phyloP scores from a whole-genome alignment of 2,797 vertebrate species.

The Acestrorhynchus altus region DNA sequence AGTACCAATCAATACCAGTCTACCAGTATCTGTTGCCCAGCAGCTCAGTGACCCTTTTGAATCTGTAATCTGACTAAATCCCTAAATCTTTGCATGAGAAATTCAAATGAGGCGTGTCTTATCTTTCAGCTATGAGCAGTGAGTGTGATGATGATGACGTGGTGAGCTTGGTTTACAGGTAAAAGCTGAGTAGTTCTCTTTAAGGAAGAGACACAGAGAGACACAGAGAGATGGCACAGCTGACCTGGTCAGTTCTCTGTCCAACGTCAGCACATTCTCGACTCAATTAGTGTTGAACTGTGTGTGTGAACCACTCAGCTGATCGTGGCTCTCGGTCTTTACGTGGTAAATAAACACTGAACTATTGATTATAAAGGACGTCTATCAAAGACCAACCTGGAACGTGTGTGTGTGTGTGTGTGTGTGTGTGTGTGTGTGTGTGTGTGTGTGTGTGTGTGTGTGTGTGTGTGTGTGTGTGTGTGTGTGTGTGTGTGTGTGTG shows the following conservation, averaged over 20 bases:
- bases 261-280: not conserved
- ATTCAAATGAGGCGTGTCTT: not conserved
- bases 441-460: no score
- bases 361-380: no score
- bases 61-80: not conserved
- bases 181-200: not conserved
- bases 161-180: not conserved
- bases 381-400: not conserved
- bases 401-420: no score
- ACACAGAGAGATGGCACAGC: not conserved
- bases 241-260: not conserved
- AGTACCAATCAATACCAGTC: no score
- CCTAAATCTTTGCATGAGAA: not conserved
- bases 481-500: no score
- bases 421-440: no score
- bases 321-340: not conserved
- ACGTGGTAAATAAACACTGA: not conserved
- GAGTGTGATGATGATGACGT: not conserved
- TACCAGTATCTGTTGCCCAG: not conserved
- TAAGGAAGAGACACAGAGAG: not conserved
- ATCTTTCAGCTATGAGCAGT: not conserved
- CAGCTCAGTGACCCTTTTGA: not conserved
- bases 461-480: no score
- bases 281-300: not conserved
- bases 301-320: not conserved